Conservation (phyloP, 2,797 vertebrate species). For the Halcyon chelicuti region DNA sequence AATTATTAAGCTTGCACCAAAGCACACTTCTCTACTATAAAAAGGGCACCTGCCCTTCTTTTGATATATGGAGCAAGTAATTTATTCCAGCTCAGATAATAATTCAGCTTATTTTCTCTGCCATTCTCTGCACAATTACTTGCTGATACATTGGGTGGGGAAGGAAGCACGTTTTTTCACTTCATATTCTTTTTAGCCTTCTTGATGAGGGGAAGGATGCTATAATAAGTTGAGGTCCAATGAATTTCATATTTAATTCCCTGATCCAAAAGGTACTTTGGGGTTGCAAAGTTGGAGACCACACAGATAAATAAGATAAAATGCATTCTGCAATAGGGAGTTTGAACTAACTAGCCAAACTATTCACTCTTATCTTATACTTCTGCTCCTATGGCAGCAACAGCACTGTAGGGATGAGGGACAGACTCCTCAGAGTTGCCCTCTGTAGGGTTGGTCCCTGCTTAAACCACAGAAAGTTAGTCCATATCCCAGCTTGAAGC, state of each 20-base stretch:
- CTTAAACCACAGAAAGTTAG: background rate
- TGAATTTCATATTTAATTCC: background rate
- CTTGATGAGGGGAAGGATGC: background rate
- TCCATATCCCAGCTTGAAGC: background rate
- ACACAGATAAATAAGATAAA: background rate
- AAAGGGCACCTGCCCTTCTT: background rate
- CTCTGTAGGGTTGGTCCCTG: background rate
- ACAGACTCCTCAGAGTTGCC: background rate
- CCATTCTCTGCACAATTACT: background rate
- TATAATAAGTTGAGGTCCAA: background rate
- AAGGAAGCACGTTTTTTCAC: background rate
- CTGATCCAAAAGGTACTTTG: background rate
- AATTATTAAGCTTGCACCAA: background rate
- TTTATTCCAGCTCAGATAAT: slow-evolving; percentile 3
- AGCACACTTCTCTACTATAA: background rate
- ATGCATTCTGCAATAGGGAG: background rate
- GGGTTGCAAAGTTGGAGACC: background rate
- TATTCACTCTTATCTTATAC: background rate
- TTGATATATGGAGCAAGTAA: background rate
- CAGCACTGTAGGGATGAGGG: background rate
- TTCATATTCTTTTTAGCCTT: background rate
- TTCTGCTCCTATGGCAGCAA: background rate
- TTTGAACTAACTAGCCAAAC: background rate
- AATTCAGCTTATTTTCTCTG: background rate
- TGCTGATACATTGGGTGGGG: background rate